phyloP scores from a whole-genome alignment of 2,888 invertebrate species.

The Caenorhabditis parvicauda region DNA sequence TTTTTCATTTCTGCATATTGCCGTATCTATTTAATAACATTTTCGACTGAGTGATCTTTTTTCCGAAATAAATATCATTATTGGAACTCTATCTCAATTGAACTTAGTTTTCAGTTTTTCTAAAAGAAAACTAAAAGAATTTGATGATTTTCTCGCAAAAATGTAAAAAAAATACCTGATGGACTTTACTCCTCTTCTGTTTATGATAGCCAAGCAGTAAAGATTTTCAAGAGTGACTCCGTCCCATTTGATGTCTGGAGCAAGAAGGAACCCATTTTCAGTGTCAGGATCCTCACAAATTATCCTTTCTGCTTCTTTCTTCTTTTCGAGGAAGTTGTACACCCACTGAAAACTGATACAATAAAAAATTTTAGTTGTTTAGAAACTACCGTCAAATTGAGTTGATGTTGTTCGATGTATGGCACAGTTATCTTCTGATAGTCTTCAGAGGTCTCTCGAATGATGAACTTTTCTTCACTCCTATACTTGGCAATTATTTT shows the following conservation, averaged over 20 bases:
- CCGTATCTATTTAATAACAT: no score
- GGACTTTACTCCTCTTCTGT: conserved; percentile 76
- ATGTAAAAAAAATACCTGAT: conserved; percentile 68
- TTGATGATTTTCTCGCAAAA: no score
- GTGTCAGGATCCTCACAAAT: conserved; percentile 79
- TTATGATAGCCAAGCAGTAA: conserved; percentile 80
- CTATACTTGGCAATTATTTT: conserved; percentile 86
- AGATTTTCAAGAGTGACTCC: conserved; percentile 76
- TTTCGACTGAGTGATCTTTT: no score
- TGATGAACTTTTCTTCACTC: conserved; percentile 74
- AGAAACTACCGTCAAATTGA: conserved; percentile 40
- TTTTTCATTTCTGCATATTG: no score
- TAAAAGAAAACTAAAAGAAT: background rate
- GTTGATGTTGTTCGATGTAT: conserved; percentile 70
- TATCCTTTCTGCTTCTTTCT: conserved; percentile 83
- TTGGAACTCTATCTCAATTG: no score
- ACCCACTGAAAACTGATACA: conserved; percentile 79
- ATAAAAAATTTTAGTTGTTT: conserved; percentile 7
- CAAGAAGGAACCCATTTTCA: conserved; percentile 79
- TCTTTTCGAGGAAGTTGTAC: conserved; percentile 88
- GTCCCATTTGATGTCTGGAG: conserved; percentile 96
- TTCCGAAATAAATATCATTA: background rate
- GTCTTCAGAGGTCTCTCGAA: conserved; percentile 80
- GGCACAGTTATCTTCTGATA: conserved; percentile 80
- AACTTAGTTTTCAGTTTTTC: background rate